A percentile compares a stretch with the other conserved stretches of the same genome.
Evolutionary conservation across 2,888 invertebrate species (phyloP).

Genomic region (Oscheius sp.): DNA sequence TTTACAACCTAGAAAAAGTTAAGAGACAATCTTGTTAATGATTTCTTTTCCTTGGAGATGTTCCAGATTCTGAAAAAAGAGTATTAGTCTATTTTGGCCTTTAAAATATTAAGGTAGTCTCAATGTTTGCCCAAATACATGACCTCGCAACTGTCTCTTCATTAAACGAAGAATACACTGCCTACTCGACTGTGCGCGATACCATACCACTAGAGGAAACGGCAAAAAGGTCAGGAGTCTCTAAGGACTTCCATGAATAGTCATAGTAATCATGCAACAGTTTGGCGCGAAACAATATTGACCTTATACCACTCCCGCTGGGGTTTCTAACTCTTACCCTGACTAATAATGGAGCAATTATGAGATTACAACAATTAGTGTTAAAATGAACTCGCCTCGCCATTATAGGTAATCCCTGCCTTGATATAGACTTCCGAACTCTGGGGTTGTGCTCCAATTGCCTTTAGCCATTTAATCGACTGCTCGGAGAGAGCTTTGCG

Average conservation of each 20-base stretch:
- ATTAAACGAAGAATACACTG: constrained; percentile 26
- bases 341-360: neutral
- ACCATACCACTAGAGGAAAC: constrained; percentile 24
- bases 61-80: constrained; percentile 13
- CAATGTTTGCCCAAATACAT: constrained; percentile 13
- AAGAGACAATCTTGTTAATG: neutral
- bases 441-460: constrained; percentile 9
- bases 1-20: neutral
- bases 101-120: neutral
- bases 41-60: neutral
- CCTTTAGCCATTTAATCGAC: constrained; percentile 21
- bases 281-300: neutral
- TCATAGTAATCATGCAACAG: neutral
- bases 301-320: neutral
- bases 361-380: neutral
- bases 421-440: constrained; percentile 1
- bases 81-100: neutral
- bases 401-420: constrained; percentile 16
- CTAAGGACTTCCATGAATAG: neutral
- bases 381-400: constrained; percentile 23
- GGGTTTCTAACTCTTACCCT: neutral
- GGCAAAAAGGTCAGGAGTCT: constrained; percentile 18
- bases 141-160: constrained; percentile 26
- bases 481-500: constrained; percentile 37
- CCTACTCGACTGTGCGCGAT: constrained; percentile 23